Percentiles rank a stretch among this genome's conserved stretches.
Conservation (phyloP, 2,888 invertebrate species). For the Eucera pruinosa region DNA sequence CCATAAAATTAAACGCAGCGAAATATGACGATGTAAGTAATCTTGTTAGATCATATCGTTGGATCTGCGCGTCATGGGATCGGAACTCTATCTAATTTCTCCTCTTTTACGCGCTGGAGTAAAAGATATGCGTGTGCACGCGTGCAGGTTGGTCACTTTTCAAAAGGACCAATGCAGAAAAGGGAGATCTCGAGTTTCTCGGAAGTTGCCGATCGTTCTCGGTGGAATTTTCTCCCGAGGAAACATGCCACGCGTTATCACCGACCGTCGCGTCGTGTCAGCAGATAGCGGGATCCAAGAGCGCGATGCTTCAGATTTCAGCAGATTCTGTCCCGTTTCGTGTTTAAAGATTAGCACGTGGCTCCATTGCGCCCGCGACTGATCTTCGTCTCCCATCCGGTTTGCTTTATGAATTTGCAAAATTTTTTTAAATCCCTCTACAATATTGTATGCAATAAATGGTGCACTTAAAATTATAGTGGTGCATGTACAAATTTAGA, state of each 20-base stretch:
- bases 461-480: too few species aligned
- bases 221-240: conserved; percentile 63
- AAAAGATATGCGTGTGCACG: background rate
- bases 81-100: conserved; percentile 17
- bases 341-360: conserved; percentile 59
- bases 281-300: conserved; percentile 61
- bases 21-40: conserved; percentile 1
- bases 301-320: conserved; percentile 61
- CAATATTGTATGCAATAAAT: too few species aligned
- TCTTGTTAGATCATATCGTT: background rate
- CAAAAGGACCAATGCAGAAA: conserved; percentile 14
- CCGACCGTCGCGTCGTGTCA: conserved; percentile 65
- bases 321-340: conserved; percentile 60
- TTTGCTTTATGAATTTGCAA: background rate
- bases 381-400: conserved; percentile 23
- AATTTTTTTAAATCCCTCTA: too few species aligned
- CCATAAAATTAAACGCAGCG: background rate
- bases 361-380: conserved; percentile 18
- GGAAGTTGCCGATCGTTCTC: conserved; percentile 36
- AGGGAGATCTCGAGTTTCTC: conserved; percentile 38
- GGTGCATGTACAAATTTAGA: too few species aligned
- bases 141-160: background rate
- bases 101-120: background rate
- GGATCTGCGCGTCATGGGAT: too few species aligned
- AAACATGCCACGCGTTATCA: conserved; percentile 62